Evolutionary conservation across 2,888 invertebrate genomes (phyloP).

Genomic region (Hermaeophaga mercurialis): DNA sequence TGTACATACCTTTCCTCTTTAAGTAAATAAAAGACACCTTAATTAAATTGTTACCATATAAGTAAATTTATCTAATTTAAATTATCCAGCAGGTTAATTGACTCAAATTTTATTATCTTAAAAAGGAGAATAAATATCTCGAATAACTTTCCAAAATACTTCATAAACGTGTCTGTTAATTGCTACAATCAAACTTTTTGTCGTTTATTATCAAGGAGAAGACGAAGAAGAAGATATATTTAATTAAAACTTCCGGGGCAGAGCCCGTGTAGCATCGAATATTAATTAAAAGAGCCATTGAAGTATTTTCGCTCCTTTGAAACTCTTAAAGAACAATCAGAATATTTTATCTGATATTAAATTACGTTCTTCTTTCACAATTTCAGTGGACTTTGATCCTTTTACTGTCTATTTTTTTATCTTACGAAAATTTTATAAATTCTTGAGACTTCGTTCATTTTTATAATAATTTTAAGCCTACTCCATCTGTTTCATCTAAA

Average conservation of each 20-base stretch:
- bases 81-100: no score
- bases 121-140: neutral
- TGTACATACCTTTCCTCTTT: no score
- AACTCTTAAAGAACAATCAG: constrained; percentile 36
- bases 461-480: no score
- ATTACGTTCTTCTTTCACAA: constrained; percentile 30
- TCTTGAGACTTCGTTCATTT: no score
- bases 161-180: constrained; percentile 27
- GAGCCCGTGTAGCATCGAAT: constrained; percentile 39
- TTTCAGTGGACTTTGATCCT: constrained; percentile 20
- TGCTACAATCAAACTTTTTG: constrained; percentile 34
- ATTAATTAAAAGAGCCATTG: constrained; percentile 47
- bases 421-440: no score
- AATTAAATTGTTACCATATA: no score
- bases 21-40: no score
- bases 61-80: no score
- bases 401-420: constrained; percentile 13
- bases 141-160: constrained; percentile 9
- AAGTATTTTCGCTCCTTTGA: constrained; percentile 31
- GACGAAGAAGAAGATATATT: constrained; percentile 43
- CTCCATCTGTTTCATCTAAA: no score
- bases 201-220: constrained; percentile 38
- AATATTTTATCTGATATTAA: constrained; percentile 37
- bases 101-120: no score
- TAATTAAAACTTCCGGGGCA: constrained; percentile 45